Conservation (phyloP, 2,888 invertebrate genomes). For the Epirrhoe tristata region DNA sequence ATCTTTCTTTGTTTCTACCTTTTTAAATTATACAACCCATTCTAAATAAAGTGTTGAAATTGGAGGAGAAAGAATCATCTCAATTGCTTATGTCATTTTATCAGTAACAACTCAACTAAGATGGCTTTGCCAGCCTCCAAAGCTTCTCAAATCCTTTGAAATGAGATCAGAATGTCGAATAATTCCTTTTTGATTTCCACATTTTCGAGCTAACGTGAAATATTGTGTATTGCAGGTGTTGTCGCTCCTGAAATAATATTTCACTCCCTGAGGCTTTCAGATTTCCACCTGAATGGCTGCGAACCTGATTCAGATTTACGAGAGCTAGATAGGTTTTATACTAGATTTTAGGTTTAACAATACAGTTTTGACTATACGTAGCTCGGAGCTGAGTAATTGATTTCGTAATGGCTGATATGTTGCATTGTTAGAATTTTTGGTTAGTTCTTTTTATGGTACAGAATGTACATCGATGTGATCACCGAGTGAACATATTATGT, state of each 20-base stretch:
- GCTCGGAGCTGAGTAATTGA: neutral
- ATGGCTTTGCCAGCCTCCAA: neutral
- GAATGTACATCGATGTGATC: too few species aligned
- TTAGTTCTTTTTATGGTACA: neutral
- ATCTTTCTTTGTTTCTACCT: too few species aligned
- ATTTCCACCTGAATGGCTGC: conserved; percentile 14
- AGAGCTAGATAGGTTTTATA: neutral
- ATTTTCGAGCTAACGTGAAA: conserved; percentile 18
- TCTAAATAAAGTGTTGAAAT: too few species aligned
- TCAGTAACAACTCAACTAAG: neutral
- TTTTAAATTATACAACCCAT: too few species aligned
- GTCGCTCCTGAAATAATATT: conserved; percentile 26
- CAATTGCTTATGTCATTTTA: neutral
- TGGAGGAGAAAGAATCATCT: neutral
- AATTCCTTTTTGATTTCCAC: conserved; percentile 3
- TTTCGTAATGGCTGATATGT: neutral
- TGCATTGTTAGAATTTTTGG: neutral
- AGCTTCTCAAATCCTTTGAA: neutral
- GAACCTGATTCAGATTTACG: conserved; percentile 23
- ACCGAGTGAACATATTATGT: too few species aligned
- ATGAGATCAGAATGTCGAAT: neutral
- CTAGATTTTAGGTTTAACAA: conserved; percentile 5
- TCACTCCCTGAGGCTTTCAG: conserved; percentile 15
- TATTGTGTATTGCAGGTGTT: conserved; percentile 18
- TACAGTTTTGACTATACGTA: neutral